phyloP scores from a whole-genome alignment of 2,797 vertebrate species.

The Gorsachius magnificus region DNA sequence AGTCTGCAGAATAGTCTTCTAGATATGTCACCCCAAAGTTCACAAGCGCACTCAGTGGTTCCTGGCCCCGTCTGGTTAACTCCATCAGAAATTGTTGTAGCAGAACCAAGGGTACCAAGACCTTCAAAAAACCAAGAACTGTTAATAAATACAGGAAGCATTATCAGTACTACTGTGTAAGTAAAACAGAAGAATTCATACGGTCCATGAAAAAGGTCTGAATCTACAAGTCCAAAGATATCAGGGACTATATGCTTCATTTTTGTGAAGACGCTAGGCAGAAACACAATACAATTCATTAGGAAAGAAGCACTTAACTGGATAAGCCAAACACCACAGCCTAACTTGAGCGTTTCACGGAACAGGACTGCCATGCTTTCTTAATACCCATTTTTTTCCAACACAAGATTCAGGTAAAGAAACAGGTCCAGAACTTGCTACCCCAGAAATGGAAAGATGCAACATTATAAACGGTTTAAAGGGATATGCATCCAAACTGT shows the following conservation, averaged over 20 bases:
- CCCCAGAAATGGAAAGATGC: neutral
- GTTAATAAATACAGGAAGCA: neutral
- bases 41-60: conserved; percentile 78
- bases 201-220: neutral
- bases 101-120: conserved; percentile 89
- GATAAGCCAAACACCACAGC: neutral
- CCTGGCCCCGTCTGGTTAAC: conserved; percentile 75
- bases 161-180: neutral
- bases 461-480: neutral
- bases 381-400: neutral
- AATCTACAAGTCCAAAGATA: neutral
- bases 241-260: neutral
- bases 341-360: neutral
- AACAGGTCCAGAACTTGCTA: neutral
- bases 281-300: neutral
- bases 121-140: conserved; percentile 71
- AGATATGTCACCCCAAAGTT: conserved; percentile 85
- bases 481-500: neutral
- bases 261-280: neutral
- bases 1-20: conserved; percentile 85
- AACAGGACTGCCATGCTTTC: neutral
- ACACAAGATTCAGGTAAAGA: neutral
- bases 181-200: neutral
- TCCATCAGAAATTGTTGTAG: conserved; percentile 84
- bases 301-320: neutral